phyloP scores from a whole-genome alignment of 2,113 vertebrate genomes.

The Poecilia latipinna region DNA sequence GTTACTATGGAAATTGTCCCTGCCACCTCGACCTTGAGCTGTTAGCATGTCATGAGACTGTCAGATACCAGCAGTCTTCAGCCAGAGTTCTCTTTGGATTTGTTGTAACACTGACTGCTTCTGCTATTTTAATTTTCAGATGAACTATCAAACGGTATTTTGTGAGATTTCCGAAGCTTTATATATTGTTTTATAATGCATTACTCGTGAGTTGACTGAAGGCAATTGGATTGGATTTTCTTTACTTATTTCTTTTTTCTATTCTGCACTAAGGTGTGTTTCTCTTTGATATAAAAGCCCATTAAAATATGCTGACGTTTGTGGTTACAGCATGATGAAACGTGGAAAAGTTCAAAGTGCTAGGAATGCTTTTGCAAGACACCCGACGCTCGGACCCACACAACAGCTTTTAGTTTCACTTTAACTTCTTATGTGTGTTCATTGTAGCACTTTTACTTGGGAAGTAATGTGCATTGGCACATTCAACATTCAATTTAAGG shows the following conservation, averaged over 20 bases:
- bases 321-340: not conserved
- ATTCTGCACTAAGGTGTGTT: not conserved
- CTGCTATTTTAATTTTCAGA: not conserved
- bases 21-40: too few species aligned
- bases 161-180: not conserved
- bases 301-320: not conserved
- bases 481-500: conserved; percentile 26
- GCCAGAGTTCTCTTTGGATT: too few species aligned
- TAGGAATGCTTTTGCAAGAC: not conserved
- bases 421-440: not conserved
- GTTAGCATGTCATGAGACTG: too few species aligned
- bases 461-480: not conserved
- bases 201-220: not conserved
- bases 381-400: not conserved
- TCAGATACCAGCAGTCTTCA: too few species aligned
- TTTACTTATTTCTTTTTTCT: not conserved
- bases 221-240: not conserved
- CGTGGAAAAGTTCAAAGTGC: not conserved
- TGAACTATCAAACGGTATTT: not conserved
- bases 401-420: too few species aligned
- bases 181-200: not conserved
- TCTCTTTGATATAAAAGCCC: not conserved
- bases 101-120: too few species aligned
- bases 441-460: not conserved
- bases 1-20: too few species aligned